phyloP scores from a whole-genome alignment of 2,113 vertebrate species.

The Myiozetetes cayanensis region DNA sequence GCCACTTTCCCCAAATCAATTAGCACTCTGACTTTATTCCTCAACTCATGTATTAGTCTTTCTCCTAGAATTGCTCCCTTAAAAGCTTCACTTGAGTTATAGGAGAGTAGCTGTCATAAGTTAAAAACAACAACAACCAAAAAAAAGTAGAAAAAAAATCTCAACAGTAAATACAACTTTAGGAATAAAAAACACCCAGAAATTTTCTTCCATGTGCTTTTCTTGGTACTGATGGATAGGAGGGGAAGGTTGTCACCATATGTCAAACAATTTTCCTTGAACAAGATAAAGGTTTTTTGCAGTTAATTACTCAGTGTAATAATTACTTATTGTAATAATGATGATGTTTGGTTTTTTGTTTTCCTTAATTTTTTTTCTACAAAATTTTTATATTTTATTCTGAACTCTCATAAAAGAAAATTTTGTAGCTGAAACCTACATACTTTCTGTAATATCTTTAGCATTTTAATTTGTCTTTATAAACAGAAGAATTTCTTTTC shows the following conservation, averaged over 20 bases:
- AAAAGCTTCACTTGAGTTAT: not conserved
- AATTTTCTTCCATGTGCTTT: not conserved
- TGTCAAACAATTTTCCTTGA: not conserved
- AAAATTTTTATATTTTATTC: not conserved
- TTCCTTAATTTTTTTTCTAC: too few relatives aligned
- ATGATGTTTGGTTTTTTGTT: too few relatives aligned
- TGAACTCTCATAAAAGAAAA: not conserved
- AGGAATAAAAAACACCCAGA: not conserved
- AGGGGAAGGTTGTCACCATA: not conserved
- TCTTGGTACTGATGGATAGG: not conserved
- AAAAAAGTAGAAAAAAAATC: not conserved
- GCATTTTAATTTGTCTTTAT: not conserved
- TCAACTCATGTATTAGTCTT: not conserved
- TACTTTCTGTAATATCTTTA: not conserved
- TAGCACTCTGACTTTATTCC: not conserved
- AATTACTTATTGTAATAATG: not conserved
- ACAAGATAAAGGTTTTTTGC: not conserved
- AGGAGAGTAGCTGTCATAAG: not conserved
- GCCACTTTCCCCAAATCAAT: not conserved
- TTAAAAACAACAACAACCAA: not conserved
- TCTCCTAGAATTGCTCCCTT: not conserved
- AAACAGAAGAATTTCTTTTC: not conserved
- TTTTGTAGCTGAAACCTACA: not conserved
- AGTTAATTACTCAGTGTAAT: not conserved
- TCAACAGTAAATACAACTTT: not conserved